Evolutionary conservation across 2,888 invertebrate species (phyloP).

Genomic region (Carcina quercana): DNA sequence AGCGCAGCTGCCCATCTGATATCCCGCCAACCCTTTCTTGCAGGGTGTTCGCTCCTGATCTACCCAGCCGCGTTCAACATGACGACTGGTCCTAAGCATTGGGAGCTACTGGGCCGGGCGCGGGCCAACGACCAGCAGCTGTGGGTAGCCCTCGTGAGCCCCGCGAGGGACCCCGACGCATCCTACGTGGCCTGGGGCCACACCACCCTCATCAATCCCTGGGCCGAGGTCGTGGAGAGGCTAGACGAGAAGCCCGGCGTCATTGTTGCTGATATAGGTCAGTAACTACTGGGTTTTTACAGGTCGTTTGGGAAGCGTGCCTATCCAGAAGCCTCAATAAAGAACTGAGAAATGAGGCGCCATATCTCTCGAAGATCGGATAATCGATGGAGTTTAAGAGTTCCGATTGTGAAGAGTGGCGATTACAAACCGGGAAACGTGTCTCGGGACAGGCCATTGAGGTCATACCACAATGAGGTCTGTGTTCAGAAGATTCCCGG

Average conservation of each 20-base stretch:
- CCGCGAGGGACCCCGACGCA: constrained; percentile 82
- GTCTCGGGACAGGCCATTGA: too few relatives aligned
- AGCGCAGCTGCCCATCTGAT: too few relatives aligned
- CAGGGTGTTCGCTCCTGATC: constrained; percentile 88
- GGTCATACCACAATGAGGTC: too few relatives aligned
- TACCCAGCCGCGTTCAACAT: constrained; percentile 98
- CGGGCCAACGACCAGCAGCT: constrained; percentile 93
- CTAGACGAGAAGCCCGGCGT: constrained; percentile 82
- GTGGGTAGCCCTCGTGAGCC: constrained; percentile 89
- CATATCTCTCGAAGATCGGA: too few relatives aligned
- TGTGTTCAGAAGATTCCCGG: too few relatives aligned
- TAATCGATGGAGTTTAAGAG: too few relatives aligned
- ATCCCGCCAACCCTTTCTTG: constrained; percentile 3
- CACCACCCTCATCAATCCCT: constrained; percentile 87
- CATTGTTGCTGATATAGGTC: constrained; percentile 84
- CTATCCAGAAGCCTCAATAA: too few relatives aligned
- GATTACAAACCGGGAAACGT: too few relatives aligned
- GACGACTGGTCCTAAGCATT: constrained; percentile 96
- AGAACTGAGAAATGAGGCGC: too few relatives aligned
- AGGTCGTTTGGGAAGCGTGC: too few relatives aligned
- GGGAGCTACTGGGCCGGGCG: constrained; percentile 88
- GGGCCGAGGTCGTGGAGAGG: constrained; percentile 82
- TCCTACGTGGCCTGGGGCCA: constrained; percentile 94
- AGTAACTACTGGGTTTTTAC: too few relatives aligned
- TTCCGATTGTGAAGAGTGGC: too few relatives aligned